phyloP scores from a whole-genome alignment of 2,113 vertebrate genomes.

The Aleadryas rufinucha region DNA sequence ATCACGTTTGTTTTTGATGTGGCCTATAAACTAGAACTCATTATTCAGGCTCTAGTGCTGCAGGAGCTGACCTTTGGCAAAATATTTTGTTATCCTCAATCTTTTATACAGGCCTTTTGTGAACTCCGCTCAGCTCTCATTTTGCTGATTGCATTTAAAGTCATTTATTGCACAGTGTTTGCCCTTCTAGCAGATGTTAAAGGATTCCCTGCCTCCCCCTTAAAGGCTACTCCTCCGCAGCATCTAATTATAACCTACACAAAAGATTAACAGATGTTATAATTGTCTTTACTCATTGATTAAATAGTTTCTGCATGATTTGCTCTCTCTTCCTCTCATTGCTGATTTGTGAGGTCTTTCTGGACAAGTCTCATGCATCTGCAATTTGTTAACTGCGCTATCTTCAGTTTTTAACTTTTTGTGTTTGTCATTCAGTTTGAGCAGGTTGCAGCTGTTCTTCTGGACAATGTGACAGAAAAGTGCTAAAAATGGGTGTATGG shows the following conservation, averaged over 20 bases:
- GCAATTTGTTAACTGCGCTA: slow-evolving; percentile 29
- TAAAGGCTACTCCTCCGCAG: slow-evolving; percentile 72
- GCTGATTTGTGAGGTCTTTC: slow-evolving; percentile 67
- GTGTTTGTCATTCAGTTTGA: slow-evolving; percentile 36
- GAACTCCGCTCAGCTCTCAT: slow-evolving; percentile 49
- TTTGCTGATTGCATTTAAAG: slow-evolving; percentile 63
- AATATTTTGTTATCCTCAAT: slow-evolving; percentile 66
- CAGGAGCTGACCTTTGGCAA: slow-evolving; percentile 64
- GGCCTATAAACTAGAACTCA: slow-evolving; percentile 41
- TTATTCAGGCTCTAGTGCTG: slow-evolving; percentile 25
- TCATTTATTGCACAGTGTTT: slow-evolving; percentile 57
- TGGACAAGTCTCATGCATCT: slow-evolving; percentile 58
- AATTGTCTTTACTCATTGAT: slow-evolving; percentile 80
- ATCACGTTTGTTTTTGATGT: slow-evolving; percentile 31
- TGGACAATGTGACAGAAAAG: neutral
- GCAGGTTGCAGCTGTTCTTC: neutral
- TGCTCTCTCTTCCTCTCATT: slow-evolving; percentile 46
- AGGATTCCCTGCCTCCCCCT: slow-evolving; percentile 63
- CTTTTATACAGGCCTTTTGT: slow-evolving; percentile 56
- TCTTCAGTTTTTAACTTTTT: slow-evolving; percentile 43
- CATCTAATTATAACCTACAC: slow-evolving; percentile 78
- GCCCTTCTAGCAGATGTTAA: slow-evolving; percentile 76
- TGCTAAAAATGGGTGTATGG: neutral
- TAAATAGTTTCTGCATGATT: slow-evolving; percentile 80
- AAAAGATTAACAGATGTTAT: slow-evolving; percentile 85